Evolutionary conservation across 2,797 vertebrate genomes (phyloP), one percentile per base, ranked within the genome.

Genomic region (Vireo griseus): DNA sequence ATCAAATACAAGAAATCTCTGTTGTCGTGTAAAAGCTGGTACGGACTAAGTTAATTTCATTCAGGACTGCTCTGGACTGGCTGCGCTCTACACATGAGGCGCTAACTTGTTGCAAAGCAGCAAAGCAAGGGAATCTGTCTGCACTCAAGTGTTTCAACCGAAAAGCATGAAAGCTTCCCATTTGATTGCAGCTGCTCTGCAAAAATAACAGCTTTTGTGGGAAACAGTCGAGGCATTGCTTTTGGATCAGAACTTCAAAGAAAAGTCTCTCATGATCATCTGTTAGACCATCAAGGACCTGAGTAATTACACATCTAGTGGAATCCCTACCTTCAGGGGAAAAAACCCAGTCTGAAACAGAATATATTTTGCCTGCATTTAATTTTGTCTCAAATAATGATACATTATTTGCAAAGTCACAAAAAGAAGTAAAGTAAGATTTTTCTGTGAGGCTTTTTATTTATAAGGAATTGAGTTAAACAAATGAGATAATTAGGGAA

Each of bases 401-500:
- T 29, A 45, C 13, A 55, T 72, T 63, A 82, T 86, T 92, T 89
- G 65, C 48, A 78, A 86, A 63, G 57, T 21, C 2, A 2, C 58
- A 76, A 88, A 52, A 86, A 87, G 4, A 26, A 66, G 39, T 42
- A 71, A 86, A 94, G 58, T 68, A 83, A 68, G 51, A 91, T 91
- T 81, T 79, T 73, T 93, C n/a, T 72, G 55, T 19, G 31, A 87
- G 45, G 13, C 10, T 66, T 86, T 86, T 91, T 93, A 90, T 95
- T 77, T 55, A 44, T 54, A 61, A 72, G 69, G 76, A 75, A 88
- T 87, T 85, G 3, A 92, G 13, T 61, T 88, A 91, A 94, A 80
- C 29, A 81, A 75, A 76, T 82, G 25, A 75, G 73, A 26, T 91
- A 66, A 93, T 94, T 92, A 50, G 83, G 37, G 52, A 96, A 91